Base-by-base conservation (phyloP, 2,888 invertebrate genomes). In the Tetramorium bicarinatum region DNA sequence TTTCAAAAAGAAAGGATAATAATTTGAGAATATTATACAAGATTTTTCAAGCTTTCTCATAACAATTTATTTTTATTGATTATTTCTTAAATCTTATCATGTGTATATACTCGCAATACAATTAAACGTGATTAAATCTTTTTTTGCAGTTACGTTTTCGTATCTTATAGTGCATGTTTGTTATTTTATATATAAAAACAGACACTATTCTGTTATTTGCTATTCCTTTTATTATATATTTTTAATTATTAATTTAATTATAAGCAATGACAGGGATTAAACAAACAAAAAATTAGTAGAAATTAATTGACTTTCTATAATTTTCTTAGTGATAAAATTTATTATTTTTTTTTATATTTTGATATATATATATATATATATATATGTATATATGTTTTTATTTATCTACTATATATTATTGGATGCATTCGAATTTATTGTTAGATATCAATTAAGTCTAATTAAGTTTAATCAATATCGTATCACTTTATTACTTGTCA, bases 401-500 rank as follows among this genome's bases (percentile, higher is more conserved):
- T 54, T 25, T 15, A 41, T n/a, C 44, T 59, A 41, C 7, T 25
- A 29, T 44, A 21, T 56, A 44, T 44, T n/a, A 74, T 62, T 1
- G 38, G 18, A 52, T 64, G 4, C 7, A 15, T 76, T 8, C 1
- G 38, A 25, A 64, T 69, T 41, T 44, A 47, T 47, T 59, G 4
- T 18, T 38, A 69, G 21, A 6, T 80, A 67, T 81, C n/a, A 74
- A 21, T 75, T 75, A 69, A 82, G 18, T 84, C 80, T 85, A 85
- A 21, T 75, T 72, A 69, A 83, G 18, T 84, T 77, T 85, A 85
- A 77, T 71, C 79, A 87, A 85, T 88, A 90, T 87, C 54, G 81
- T 86, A 77, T 85, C 69, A 81, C 69, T 90, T 90, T 90, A 90
- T 90, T 89, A 84, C 54, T 85, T 85, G 87, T 90, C 87, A 87